phyloP scores from a whole-genome alignment of 1,140 invertebrate species.

The Drosophila mojavensis region DNA sequence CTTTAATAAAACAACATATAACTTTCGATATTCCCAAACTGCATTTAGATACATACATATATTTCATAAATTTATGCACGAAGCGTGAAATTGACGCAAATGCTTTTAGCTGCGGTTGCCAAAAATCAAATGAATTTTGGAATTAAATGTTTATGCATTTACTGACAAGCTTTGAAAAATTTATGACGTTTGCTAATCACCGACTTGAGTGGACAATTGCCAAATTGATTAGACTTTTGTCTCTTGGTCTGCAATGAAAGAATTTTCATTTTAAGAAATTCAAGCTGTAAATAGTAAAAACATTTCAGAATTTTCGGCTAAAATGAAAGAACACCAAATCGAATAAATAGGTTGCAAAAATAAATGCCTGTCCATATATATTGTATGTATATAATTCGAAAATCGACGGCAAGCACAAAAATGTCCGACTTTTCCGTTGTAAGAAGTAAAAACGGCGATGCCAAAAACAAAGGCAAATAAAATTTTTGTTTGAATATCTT shows the following conservation, averaged over 20 bases:
- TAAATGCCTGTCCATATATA: conserved; percentile 65
- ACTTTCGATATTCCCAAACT: conserved; percentile 33
- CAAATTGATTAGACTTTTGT: conserved; percentile 9
- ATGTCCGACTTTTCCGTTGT: conserved; percentile 65
- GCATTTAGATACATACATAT: conserved; percentile 6
- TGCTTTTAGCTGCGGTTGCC: conserved; percentile 28
- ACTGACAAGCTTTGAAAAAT: conserved; percentile 20
- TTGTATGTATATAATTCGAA: conserved; percentile 20
- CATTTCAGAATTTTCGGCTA: conserved; percentile 45
- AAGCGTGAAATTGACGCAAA: conserved; percentile 50
- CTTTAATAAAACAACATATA: conserved; percentile 25
- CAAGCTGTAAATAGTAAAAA: conserved; percentile 57
- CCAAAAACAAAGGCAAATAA: conserved; percentile 50
- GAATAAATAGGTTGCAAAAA: conserved; percentile 61
- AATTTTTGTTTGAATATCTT: conserved; percentile 26
- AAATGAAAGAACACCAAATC: conserved; percentile 39
- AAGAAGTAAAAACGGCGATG: conserved; percentile 55
- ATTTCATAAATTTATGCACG: conserved; percentile 28
- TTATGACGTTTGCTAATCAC: conserved; percentile 9
- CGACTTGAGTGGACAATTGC: conserved; percentile 13
- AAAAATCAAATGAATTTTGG: conserved; percentile 22
- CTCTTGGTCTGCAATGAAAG: no score
- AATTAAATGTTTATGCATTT: conserved; percentile 16
- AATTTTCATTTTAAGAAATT: conserved; percentile 30
- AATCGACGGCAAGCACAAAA: conserved; percentile 51